A percentile compares a stretch with the other conserved stretches of the same genome.
These are phyloP conservation scores for Cephus pulcher DNA, from an alignment of 2,888 invertebrate genomes.

Conservation along the genomic window DNA sequence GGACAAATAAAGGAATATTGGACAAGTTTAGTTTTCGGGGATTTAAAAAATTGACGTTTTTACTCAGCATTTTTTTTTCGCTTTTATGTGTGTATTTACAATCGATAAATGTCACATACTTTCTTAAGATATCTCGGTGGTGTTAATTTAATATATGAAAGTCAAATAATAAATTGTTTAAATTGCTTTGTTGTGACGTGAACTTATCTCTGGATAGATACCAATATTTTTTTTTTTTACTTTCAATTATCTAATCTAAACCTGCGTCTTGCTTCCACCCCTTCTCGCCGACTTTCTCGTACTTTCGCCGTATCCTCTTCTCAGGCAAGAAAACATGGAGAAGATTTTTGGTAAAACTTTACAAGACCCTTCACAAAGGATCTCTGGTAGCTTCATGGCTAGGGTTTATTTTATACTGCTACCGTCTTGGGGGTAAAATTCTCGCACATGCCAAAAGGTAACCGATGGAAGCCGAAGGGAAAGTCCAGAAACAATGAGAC, in stretches of 20 bases:
- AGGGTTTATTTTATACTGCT: neutral
- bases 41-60: neutral
- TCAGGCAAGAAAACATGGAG: neutral
- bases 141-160: neutral
- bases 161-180: neutral
- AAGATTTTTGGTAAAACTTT: neutral
- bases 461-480: neutral
- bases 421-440: neutral
- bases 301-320: neutral
- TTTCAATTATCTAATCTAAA: neutral
- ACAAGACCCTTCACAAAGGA: neutral
- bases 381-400: neutral
- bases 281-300: neutral
- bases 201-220: no score
- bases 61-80: neutral
- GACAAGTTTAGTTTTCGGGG: neutral
- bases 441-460: neutral
- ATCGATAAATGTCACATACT: neutral
- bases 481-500: slow-evolving; percentile 13
- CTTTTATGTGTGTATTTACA: neutral
- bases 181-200: neutral
- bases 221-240: no score
- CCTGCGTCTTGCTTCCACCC: neutral
- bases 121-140: neutral
- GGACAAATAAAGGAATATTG: neutral